phyloP scores from a whole-genome alignment of 2,888 invertebrate species.

The Pterobdella sp. region DNA sequence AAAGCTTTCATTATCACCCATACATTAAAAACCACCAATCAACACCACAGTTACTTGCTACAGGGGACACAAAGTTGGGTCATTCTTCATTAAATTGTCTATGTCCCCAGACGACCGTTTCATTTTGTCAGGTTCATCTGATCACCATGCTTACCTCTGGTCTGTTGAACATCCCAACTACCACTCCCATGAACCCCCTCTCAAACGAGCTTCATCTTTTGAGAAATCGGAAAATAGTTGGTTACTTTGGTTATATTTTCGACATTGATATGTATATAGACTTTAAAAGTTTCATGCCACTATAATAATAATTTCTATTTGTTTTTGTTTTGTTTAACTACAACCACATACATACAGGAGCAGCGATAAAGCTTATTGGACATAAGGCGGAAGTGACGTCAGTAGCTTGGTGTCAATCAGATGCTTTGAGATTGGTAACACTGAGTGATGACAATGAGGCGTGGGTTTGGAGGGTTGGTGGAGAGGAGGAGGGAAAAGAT shows the following conservation, averaged over 20 bases:
- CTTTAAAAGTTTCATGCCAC: not conserved
- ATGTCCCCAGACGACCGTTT: constrained; percentile 73
- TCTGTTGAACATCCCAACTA: constrained; percentile 45
- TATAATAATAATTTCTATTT: not conserved
- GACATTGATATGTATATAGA: no score
- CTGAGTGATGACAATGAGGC: constrained; percentile 36
- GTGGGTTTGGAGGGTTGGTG: constrained; percentile 34
- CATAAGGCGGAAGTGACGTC: constrained; percentile 69
- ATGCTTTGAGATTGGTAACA: constrained; percentile 34
- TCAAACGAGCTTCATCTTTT: no score
- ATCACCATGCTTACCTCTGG: constrained; percentile 80
- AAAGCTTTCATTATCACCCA: not conserved
- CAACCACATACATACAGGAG: constrained; percentile 54
- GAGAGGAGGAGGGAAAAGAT: not conserved
- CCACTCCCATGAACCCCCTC: not conserved
- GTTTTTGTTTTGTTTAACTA: not conserved
- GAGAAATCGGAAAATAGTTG: not conserved
- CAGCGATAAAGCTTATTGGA: constrained; percentile 65
- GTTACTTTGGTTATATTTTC: no score
- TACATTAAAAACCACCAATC: not conserved
- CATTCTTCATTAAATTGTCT: constrained; percentile 76
- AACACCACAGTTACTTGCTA: constrained; percentile 45
- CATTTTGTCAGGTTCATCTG: constrained; percentile 78
- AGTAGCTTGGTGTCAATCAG: constrained; percentile 37
- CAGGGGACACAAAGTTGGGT: constrained; percentile 67